A percentile compares a stretch with the other conserved stretches of the same genome.
phyloP scores from a whole-genome alignment of 2,888 invertebrate genomes.

The Julus scanicus region DNA sequence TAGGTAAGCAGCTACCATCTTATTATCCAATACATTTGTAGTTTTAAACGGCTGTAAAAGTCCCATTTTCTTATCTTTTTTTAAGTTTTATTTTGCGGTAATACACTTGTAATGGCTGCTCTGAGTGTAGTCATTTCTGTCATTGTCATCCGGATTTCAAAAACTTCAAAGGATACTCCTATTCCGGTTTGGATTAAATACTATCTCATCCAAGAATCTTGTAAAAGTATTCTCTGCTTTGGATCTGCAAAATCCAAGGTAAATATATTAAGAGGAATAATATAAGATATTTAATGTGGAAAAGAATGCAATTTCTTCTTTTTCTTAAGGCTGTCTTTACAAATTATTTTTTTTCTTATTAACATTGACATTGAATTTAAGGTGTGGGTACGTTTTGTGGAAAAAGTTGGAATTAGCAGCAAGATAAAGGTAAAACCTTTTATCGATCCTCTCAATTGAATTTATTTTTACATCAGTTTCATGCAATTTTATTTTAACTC shows the following conservation, averaged over 20 bases:
- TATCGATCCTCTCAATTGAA: too few relatives aligned
- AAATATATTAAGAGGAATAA: too few relatives aligned
- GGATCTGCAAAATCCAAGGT: slow-evolving; percentile 10
- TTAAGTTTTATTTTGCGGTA: slow-evolving; percentile 50
- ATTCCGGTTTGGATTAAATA: slow-evolving; percentile 32
- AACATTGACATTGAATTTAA: background rate
- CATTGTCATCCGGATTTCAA: background rate
- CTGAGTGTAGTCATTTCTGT: slow-evolving; percentile 14
- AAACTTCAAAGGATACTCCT: background rate
- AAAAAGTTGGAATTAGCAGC: background rate
- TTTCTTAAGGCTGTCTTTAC: too few relatives aligned
- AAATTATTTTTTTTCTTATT: too few relatives aligned
- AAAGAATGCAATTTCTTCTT: too few relatives aligned
- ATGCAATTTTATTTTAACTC: too few relatives aligned
- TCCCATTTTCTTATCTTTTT: background rate
- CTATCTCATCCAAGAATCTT: background rate
- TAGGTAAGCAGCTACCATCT: background rate
- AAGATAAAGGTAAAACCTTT: background rate
- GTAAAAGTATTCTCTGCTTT: slow-evolving; percentile 1
- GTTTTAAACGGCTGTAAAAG: background rate
- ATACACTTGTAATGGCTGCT: slow-evolving; percentile 23
- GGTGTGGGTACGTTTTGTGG: background rate
- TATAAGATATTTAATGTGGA: too few relatives aligned
- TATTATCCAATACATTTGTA: background rate
- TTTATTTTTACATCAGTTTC: too few relatives aligned